Percentiles rank a stretch among this genome's conserved stretches.
These are phyloP conservation scores for Argyrosomus japonicus DNA, from an alignment of 2,113 vertebrate species.

Conservation along the genomic window DNA sequence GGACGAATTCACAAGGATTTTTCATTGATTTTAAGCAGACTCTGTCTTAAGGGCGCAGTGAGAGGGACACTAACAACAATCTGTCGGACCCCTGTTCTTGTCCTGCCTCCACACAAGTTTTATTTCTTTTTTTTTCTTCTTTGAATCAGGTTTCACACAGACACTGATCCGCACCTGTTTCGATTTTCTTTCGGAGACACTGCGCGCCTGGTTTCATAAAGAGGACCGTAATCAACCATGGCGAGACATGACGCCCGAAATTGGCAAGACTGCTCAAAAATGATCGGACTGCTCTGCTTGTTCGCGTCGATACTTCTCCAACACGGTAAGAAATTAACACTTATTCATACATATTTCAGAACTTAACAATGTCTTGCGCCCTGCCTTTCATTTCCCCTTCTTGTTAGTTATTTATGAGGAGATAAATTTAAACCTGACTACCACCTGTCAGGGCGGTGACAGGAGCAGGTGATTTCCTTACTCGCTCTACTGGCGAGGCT, in stretches of 20 bases:
- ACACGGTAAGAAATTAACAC: conserved; percentile 74
- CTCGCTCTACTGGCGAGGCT: background rate
- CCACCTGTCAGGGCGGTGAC: conserved; percentile 68
- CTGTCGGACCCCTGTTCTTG: conserved; percentile 36
- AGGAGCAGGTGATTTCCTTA: conserved; percentile 49
- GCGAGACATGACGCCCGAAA: conserved; percentile 70
- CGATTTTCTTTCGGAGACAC: conserved; percentile 26
- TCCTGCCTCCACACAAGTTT: conserved; percentile 63
- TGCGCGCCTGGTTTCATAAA: conserved; percentile 20
- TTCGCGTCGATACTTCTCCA: conserved; percentile 53
- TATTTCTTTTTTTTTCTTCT: background rate
- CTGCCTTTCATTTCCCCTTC: background rate
- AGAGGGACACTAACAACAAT: conserved; percentile 30
- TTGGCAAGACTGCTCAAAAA: conserved; percentile 49
- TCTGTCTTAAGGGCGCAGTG: conserved; percentile 37
- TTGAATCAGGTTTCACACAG: conserved; percentile 9
- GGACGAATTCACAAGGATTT: conserved; percentile 49
- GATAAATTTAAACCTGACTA: conserved; percentile 1
- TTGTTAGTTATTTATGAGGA: conserved; percentile 1
- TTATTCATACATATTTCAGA: background rate
- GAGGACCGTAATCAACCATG: conserved; percentile 68
- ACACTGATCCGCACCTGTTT: conserved; percentile 6
- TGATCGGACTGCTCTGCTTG: conserved; percentile 66
- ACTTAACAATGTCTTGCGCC: background rate
- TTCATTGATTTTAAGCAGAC: background rate